Evolutionary conservation across 2,888 invertebrate species (phyloP).

Genomic region (Pseudococcus jackbeardsleyi): DNA sequence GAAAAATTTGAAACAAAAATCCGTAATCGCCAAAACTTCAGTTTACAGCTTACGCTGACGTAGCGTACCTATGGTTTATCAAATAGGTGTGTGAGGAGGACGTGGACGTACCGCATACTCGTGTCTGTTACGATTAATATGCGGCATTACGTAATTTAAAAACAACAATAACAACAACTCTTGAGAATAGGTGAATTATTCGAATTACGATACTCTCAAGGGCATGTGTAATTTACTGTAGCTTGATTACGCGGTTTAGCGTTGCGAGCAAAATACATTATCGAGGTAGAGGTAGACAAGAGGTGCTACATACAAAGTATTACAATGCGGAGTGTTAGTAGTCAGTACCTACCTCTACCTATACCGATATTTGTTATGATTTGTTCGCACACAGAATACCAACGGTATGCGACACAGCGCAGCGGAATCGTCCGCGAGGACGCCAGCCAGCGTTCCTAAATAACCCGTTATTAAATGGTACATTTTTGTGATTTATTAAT

Average conservation of each 20-base stretch:
- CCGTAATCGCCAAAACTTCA: no score
- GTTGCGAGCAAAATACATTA: not conserved
- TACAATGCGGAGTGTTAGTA: no score
- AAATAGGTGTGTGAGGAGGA: no score
- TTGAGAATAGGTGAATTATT: not conserved
- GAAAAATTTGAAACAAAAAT: no score
- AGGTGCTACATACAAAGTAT: no score
- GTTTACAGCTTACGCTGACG: no score
- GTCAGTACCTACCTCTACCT: no score
- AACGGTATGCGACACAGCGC: not conserved
- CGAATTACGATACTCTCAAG: slow-evolving; percentile 41
- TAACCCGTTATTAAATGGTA: slow-evolving; percentile 16
- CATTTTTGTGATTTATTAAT: slow-evolving; percentile 40
- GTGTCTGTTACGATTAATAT: not conserved
- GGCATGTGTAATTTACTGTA: slow-evolving; percentile 36
- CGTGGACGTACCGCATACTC: not conserved
- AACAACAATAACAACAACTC: not conserved
- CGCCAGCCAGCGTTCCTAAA: not conserved
- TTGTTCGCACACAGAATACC: no score
- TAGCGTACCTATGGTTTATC: no score
- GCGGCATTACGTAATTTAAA: not conserved
- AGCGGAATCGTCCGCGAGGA: not conserved
- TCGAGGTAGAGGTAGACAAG: not conserved
- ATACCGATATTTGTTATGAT: no score
- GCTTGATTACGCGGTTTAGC: slow-evolving; percentile 1